Conservation (phyloP, 2,113 vertebrate genomes). For the Excalfactoria chinensis region DNA sequence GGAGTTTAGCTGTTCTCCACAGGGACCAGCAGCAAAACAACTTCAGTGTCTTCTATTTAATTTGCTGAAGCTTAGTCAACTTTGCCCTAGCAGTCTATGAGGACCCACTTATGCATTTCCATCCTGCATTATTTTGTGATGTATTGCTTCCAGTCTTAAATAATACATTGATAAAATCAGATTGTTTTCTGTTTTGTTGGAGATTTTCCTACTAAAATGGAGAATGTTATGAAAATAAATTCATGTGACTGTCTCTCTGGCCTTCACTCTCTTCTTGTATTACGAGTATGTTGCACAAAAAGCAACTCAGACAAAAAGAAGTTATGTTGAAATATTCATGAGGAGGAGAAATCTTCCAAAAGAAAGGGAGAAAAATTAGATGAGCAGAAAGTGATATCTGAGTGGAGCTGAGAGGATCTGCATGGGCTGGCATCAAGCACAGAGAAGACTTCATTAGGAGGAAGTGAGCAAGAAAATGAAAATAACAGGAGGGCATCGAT, state of each 20-base stretch:
- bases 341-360: background rate
- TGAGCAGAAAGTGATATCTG: conserved; percentile 1
- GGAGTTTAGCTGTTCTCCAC: background rate
- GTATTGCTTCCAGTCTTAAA: background rate
- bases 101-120: background rate
- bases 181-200: background rate
- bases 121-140: background rate
- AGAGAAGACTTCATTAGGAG: background rate
- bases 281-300: background rate
- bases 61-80: conserved; percentile 13
- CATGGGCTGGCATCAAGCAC: background rate
- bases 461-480: background rate
- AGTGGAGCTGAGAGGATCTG: conserved; percentile 14
- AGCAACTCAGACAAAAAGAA: background rate
- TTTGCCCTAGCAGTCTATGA: conserved; percentile 1
- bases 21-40: background rate
- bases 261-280: background rate
- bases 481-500: background rate
- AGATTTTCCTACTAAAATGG: background rate
- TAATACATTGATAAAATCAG: background rate
- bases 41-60: background rate
- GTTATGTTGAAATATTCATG: conserved; percentile 55
- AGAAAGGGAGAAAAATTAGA: conserved; percentile 36
- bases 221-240: conserved; percentile 22
- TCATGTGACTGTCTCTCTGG: background rate